Evolutionary conservation across 1,140 invertebrate species (phyloP).

Genomic region (Micrasema longulum): DNA sequence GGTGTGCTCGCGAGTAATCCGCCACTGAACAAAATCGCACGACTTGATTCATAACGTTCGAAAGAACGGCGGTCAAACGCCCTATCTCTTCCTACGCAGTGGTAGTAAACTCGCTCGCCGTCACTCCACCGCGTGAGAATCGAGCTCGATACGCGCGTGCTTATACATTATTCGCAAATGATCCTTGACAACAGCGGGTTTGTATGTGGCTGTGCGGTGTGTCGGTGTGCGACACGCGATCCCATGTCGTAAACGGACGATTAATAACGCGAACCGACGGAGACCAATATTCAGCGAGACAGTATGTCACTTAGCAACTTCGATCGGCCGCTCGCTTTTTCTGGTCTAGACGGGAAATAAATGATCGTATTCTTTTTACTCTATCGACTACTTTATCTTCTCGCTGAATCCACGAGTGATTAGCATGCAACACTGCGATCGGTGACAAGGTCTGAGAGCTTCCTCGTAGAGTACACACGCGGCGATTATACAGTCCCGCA

Average conservation of each 20-base stretch:
- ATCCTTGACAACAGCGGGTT: constrained; percentile 31
- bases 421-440: constrained; percentile 20
- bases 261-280: constrained; percentile 27
- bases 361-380: constrained; percentile 29
- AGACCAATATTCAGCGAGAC: constrained; percentile 3
- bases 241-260: constrained; percentile 40
- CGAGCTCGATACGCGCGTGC: constrained; percentile 24
- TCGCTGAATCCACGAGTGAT: not conserved
- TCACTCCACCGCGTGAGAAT: not conserved
- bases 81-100: not conserved
- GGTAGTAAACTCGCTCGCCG: not conserved
- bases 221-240: constrained; percentile 32
- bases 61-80: not conserved
- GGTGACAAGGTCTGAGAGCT: constrained; percentile 41
- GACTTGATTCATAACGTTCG: too few relatives aligned
- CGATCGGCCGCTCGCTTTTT: not conserved
- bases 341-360: constrained; percentile 27
- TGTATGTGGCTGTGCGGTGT: constrained; percentile 11
- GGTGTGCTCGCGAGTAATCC: constrained; percentile 7
- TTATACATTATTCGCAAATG: constrained; percentile 37
- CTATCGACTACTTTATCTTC: not conserved
- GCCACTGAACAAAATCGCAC: constrained; percentile 3
- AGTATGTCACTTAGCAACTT: constrained; percentile 8
- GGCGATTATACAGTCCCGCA: not conserved
- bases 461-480: constrained; percentile 36